These are phyloP conservation scores for Drosophila setifemur DNA, from an alignment of 1,140 invertebrate species.

Conservation along the genomic window DNA sequence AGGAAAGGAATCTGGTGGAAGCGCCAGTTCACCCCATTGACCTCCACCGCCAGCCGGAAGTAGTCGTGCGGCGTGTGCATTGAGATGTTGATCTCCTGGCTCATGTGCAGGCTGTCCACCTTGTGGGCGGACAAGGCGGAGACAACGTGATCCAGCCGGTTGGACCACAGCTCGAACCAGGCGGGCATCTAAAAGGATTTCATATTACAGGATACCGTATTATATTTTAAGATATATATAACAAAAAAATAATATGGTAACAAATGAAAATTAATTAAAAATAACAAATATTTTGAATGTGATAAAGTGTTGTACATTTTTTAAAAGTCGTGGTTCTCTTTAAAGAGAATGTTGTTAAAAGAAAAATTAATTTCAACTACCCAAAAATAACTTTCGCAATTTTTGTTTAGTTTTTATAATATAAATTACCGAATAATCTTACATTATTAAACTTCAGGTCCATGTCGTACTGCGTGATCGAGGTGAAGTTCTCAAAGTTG, in stretches of 20 bases:
- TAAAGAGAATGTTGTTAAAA: too few relatives aligned
- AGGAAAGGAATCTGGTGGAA: conserved; percentile 79
- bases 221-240: too few relatives aligned
- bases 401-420: too few relatives aligned
- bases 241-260: too few relatives aligned
- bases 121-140: conserved; percentile 70
- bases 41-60: conserved; percentile 69
- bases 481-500: conserved; percentile 79
- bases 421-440: not conserved
- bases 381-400: too few relatives aligned
- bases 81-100: conserved; percentile 66
- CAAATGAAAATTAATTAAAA: too few relatives aligned
- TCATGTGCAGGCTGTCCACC: conserved; percentile 73
- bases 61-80: conserved; percentile 73
- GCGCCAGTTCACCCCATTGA: conserved; percentile 74
- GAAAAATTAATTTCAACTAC: too few relatives aligned
- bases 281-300: too few relatives aligned
- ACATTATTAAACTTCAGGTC: conserved; percentile 78
- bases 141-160: conserved; percentile 73
- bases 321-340: too few relatives aligned
- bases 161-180: conserved; percentile 79
- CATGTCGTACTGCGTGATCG: conserved; percentile 76
- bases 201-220: too few relatives aligned
- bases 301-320: too few relatives aligned
- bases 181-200: conserved; percentile 66